Percentiles rank a stretch among this genome's conserved stretches.
These are phyloP conservation scores for Eretmochelys imbricata DNA, from an alignment of 2,113 vertebrate genomes.

Conservation along the genomic window DNA sequence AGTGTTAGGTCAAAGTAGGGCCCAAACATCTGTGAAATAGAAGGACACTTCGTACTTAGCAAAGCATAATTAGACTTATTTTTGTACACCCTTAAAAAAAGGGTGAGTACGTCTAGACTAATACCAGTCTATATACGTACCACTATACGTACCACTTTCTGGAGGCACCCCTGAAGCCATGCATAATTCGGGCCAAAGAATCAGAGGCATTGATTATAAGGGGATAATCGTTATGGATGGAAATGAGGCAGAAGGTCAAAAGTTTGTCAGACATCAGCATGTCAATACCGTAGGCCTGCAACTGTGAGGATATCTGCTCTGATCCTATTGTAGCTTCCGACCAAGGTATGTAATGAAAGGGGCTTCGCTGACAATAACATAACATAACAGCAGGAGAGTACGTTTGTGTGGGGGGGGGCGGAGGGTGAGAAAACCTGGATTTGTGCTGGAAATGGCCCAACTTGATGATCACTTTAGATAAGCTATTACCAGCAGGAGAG, in stretches of 20 bases:
- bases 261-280: background rate
- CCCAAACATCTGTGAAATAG: slow-evolving; percentile 83
- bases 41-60: slow-evolving; percentile 80
- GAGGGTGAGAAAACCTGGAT: no score
- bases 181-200: background rate
- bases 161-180: background rate
- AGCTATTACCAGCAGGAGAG: no score
- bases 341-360: background rate
- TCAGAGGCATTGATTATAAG: background rate
- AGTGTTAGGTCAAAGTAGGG: slow-evolving; percentile 85
- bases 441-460: no score
- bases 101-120: slow-evolving; percentile 39
- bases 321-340: background rate
- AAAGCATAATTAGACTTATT: slow-evolving; percentile 80
- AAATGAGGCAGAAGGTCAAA: background rate
- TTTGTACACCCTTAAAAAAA: slow-evolving; percentile 45
- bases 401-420: no score
- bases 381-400: no score
- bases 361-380: background rate
- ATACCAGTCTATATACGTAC: background rate
- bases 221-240: background rate
- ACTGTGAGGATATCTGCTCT: background rate
- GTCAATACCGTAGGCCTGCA: background rate
- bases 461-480: no score
- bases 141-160: background rate